Percentiles rank a stretch among this genome's conserved stretches.
These are phyloP conservation scores for Myrmophylax atrothorax DNA, from an alignment of 2,113 vertebrate genomes.

Conservation along the genomic window DNA sequence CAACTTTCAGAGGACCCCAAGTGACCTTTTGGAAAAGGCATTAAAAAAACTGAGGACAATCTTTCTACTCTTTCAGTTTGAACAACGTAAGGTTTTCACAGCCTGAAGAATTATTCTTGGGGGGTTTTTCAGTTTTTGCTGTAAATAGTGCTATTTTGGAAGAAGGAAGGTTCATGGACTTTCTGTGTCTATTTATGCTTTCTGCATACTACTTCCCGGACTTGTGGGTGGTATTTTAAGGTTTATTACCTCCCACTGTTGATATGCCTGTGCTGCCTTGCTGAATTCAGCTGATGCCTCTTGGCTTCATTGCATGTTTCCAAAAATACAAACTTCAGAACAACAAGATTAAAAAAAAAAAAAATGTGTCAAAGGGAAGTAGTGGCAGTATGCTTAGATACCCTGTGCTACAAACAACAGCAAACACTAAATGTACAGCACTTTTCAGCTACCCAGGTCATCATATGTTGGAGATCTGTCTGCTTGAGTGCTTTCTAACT, in stretches of 20 bases:
- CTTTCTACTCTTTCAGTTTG: neutral
- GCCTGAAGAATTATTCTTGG: neutral
- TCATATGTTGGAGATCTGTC: constrained; percentile 2
- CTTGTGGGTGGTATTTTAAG: constrained; percentile 72
- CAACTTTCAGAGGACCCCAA: neutral
- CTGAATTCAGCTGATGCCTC: constrained; percentile 70
- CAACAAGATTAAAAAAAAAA: constrained; percentile 48
- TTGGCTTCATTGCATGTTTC: constrained; percentile 65
- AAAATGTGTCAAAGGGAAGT: neutral
- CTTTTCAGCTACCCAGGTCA: neutral
- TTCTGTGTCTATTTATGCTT: neutral
- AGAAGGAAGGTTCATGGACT: neutral
- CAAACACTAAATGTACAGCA: neutral
- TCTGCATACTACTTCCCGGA: neutral
- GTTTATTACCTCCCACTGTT: constrained; percentile 57
- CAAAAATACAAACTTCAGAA: constrained; percentile 65
- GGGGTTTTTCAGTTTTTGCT: neutral
- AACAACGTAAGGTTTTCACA: neutral
- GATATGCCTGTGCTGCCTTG: constrained; percentile 55
- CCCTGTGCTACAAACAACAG: neutral
- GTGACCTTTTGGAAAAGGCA: neutral
- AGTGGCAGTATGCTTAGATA: neutral
- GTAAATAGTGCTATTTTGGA: neutral
- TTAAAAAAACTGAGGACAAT: neutral
- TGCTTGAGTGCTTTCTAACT: constrained; percentile 66